Evolutionary conservation across 2,888 invertebrate species (phyloP), one percentile per base, ranked within the genome.

Genomic region (Capitulum mitella): DNA sequence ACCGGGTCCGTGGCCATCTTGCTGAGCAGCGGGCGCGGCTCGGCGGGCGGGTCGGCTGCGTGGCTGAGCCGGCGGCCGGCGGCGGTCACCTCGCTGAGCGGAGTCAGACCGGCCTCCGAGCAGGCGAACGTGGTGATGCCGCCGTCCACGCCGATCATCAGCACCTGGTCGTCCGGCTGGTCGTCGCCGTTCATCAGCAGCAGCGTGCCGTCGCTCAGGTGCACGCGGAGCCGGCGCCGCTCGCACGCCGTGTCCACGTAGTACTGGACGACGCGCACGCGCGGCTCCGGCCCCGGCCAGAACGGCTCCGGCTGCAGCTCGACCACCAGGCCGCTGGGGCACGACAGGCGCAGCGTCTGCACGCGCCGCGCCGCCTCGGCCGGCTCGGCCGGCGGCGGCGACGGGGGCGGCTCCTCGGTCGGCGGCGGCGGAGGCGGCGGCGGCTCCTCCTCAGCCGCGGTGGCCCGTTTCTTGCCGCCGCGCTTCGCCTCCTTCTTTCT

Each of bases 251-350:
- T 32, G 46, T 32, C 46, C 19, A 76, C 76, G 32, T 76, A 76
- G 32, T 76, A 76, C 46, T 76, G 76, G n/a, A 43, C 46, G 16
- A 76, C 76, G 3, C 76, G 76, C 29, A 76, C 46, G 16, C 76
- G 46, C 32, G 76, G 76, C 76, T 43, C 76, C 10, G 76, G 19
- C 22, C 76, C 76, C 16, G 46, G 43, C 46, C 76, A 76, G 43
- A 76, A 48, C 46, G 76, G 76, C 2, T 43, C 76, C 16, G 76
- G 76, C 76, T 32, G 46, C 46, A 76, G 76, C 76, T 76, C 76
- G n/a, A 76, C 76, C 76, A 29, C 29, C 76, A 76, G 76, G 14
- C 76, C 76, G 76, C 32, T 43, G 32, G 76, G 46, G n/a, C 76
- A 76, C n/a, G 46, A 76, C 10, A 76, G 46, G 3, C 29, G 43